These are phyloP conservation scores for Corythornis madagascariensis DNA, from an alignment of 2,113 vertebrate genomes.

Conservation along the genomic window DNA sequence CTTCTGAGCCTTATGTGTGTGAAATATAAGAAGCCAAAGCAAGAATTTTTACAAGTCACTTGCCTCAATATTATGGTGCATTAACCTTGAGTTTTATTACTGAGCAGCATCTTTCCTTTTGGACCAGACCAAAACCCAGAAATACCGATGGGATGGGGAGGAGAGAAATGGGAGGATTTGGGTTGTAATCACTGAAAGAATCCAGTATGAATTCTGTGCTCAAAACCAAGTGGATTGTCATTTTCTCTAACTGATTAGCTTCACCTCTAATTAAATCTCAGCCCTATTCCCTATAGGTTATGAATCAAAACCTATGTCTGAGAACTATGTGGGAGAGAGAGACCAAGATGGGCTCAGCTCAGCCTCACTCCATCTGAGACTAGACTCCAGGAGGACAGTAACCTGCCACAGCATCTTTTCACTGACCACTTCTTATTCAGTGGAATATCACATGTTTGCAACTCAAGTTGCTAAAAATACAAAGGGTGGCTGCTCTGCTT, in stretches of 20 bases:
- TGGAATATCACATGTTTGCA: conserved; percentile 25
- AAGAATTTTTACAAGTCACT: conserved; percentile 62
- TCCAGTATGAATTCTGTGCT: neutral
- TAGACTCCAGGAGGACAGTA: neutral
- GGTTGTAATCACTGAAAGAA: neutral
- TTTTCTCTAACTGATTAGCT: neutral
- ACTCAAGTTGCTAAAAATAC: conserved; percentile 44
- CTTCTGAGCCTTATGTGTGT: neutral
- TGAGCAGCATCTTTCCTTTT: neutral
- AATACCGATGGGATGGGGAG: neutral
- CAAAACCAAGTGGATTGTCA: neutral
- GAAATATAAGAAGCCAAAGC: conserved; percentile 29
- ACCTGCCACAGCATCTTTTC: conserved; percentile 14
- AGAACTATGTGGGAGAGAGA: neutral
- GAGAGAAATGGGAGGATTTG: neutral
- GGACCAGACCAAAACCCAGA: neutral
- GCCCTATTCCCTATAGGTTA: neutral
- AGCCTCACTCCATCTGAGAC: neutral
- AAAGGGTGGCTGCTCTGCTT: neutral
- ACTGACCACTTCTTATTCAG: conserved; percentile 18
- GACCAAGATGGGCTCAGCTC: neutral
- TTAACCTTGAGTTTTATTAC: conserved; percentile 57
- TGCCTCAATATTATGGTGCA: conserved; percentile 48
- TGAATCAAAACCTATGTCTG: neutral
- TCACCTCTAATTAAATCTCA: neutral